These are phyloP conservation scores for Drosophila pectinifera DNA, from an alignment of 1,140 invertebrate species.

Conservation along the genomic window DNA sequence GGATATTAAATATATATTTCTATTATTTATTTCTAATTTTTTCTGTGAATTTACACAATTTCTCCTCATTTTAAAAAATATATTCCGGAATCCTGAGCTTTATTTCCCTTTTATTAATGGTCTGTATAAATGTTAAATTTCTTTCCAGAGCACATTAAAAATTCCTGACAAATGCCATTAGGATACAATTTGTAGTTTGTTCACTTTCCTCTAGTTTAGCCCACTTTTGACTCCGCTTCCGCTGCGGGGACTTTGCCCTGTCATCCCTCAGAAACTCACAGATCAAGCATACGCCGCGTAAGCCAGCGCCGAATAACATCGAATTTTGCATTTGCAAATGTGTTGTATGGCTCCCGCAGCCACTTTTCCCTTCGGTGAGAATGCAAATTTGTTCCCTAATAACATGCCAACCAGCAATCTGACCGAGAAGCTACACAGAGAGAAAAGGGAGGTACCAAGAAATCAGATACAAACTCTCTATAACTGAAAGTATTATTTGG, in stretches of 20 bases:
- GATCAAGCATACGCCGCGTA: conserved; percentile 42
- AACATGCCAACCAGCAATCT: conserved; percentile 42
- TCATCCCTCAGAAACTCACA: conserved; percentile 12
- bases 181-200: not conserved
- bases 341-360: conserved; percentile 1
- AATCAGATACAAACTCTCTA: no score
- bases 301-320: conserved; percentile 31
- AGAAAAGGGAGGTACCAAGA: conserved; percentile 1
- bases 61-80: no score
- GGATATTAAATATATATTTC: not conserved
- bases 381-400: conserved; percentile 42
- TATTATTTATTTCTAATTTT: not conserved
- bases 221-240: not conserved
- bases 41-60: not conserved
- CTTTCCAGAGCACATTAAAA: not conserved
- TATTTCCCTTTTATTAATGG: not conserved
- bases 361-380: conserved; percentile 18
- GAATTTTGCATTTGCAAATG: conserved; percentile 47
- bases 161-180: not conserved
- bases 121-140: no score
- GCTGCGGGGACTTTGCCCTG: not conserved
- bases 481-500: no score
- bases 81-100: not conserved
- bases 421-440: conserved; percentile 6
- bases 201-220: not conserved